Evolutionary conservation across 2,113 vertebrate genomes (phyloP), one percentile per base, ranked within the genome.

Genomic region (Ageneiosus marmoratus): DNA sequence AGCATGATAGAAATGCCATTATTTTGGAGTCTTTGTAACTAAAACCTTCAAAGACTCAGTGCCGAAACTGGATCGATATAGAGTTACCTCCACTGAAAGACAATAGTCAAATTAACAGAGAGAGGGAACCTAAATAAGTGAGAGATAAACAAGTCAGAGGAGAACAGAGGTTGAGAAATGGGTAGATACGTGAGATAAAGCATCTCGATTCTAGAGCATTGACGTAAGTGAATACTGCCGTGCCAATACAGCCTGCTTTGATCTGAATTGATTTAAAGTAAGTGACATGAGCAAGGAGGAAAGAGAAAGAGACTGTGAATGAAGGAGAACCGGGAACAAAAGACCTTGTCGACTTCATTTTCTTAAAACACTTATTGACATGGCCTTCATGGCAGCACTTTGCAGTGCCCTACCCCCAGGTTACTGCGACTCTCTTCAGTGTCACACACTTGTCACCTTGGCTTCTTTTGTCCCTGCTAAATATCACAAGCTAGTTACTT

Each of bases 381-480:
- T 55, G 20, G 29, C 72, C 80, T 65, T 67, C 29, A 46, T 18
- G 27, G 75, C 51, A n/a, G 75, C 51, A 24, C 46, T 72, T 44
- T 18, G 41, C 53, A 15, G 22, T 62, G 75, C 55, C 76, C 82
- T 84, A 56, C 65, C 82, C 65, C 65, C 27, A 44, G 53, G 51
- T 29, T 58, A 58, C 65, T 79, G 82, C 76, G 65, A 27, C 65
- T 69, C 82, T 60, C 9, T 56, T 84, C 76, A 67, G 82, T 60
- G 76, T 84, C 82, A 84, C 37, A 75, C 73, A 75, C 50, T 34
- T 53, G 27, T 81, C 65, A 37, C 50, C 65, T 34, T 69, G 34
- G 48, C 73, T 77, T 24, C 8, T 69, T 67, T 63, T 56, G 81
- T 29, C 18, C 72, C 60, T 46, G 29, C 9, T 53, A 50, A 76